Percentiles rank a stretch among this genome's conserved stretches.
phyloP scores from a whole-genome alignment of 2,797 vertebrate species.

The Coccyzus lansbergi region DNA sequence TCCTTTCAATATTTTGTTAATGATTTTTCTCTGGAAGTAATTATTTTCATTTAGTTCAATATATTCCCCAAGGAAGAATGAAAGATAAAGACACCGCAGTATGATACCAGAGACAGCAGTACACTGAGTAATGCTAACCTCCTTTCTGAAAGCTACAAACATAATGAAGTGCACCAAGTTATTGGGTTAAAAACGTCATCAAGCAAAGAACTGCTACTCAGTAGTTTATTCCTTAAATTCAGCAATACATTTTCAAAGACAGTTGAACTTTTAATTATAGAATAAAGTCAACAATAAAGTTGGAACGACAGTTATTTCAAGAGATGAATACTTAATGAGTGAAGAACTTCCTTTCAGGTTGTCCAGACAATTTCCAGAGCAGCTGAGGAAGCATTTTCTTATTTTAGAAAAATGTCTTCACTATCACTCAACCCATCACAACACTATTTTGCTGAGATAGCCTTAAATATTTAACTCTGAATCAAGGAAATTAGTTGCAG shows the following conservation, averaged over 20 bases:
- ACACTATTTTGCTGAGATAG: background rate
- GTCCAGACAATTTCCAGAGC: background rate
- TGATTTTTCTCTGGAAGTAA: background rate
- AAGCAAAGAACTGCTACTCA: background rate
- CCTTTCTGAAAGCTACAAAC: background rate
- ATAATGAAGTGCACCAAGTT: background rate
- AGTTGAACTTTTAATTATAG: background rate
- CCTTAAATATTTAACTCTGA: background rate
- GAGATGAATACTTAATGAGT: background rate
- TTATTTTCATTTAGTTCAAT: background rate
- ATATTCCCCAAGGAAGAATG: background rate
- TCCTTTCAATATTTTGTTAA: background rate
- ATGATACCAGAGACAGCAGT: background rate
- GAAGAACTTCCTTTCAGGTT: background rate
- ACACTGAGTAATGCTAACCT: background rate
- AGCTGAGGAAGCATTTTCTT: background rate
- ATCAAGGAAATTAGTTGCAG: background rate
- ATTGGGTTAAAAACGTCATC: background rate
- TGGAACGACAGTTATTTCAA: slow-evolving; percentile 21
- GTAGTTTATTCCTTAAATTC: background rate
- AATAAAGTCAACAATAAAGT: background rate
- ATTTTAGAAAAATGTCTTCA: background rate
- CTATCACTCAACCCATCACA: background rate
- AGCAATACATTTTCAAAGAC: background rate
- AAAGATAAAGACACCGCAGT: background rate